Percentiles rank a stretch among this genome's conserved stretches.
phyloP scores from a whole-genome alignment of 2,888 invertebrate species.

The Athetis lepigone region DNA sequence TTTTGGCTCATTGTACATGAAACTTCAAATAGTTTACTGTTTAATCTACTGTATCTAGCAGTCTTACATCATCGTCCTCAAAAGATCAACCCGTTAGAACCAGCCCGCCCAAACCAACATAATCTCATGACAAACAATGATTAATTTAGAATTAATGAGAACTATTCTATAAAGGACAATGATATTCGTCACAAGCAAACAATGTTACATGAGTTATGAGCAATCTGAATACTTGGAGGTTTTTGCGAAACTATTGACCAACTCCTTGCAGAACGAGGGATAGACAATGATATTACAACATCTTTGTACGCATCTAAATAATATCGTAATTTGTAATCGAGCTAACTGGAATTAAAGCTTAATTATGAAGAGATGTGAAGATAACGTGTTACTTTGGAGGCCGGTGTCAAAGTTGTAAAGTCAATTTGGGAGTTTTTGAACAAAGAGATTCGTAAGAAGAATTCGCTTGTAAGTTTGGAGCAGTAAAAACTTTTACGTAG shows the following conservation, averaged over 20 bases:
- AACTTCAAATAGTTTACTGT: constrained; percentile 14
- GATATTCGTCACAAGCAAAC: constrained; percentile 62
- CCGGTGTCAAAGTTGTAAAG: constrained; percentile 5
- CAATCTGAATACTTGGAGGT: constrained; percentile 40
- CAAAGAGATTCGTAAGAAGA: neutral
- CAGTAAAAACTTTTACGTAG: neutral
- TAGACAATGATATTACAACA: constrained; percentile 64
- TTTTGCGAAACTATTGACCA: constrained; percentile 71
- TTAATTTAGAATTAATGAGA: constrained; percentile 65
- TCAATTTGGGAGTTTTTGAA: constrained; percentile 8
- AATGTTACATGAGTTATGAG: constrained; percentile 65
- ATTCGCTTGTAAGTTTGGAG: neutral
- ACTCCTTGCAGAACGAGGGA: constrained; percentile 60
- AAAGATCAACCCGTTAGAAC: constrained; percentile 13
- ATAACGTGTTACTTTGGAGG: constrained; percentile 44
- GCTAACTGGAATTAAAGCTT: constrained; percentile 41
- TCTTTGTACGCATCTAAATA: constrained; percentile 50
- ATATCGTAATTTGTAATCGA: constrained; percentile 48
- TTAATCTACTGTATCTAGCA: constrained; percentile 29
- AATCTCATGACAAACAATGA: constrained; percentile 51
- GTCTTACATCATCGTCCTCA: constrained; percentile 46
- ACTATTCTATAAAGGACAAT: constrained; percentile 57
- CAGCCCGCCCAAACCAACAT: constrained; percentile 32
- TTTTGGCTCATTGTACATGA: constrained; percentile 36
- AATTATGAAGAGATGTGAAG: constrained; percentile 41